Evolutionary conservation across 2,888 invertebrate genomes (phyloP).

Genomic region (Lasioglossum vierecki): DNA sequence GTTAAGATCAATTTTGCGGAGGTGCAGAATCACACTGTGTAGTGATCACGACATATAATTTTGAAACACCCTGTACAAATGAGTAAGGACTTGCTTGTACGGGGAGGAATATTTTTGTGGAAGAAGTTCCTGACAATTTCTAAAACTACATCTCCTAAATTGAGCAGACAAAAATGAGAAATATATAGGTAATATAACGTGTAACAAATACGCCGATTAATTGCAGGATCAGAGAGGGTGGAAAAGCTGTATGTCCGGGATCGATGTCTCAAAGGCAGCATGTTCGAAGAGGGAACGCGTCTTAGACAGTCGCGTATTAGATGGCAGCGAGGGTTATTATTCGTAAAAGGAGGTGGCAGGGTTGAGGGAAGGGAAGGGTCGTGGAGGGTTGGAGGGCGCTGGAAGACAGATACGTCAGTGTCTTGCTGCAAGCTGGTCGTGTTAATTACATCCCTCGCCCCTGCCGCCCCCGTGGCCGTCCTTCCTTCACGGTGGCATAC

Average conservation of each 20-base stretch:
- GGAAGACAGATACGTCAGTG: constrained; percentile 81
- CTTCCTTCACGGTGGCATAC: constrained; percentile 49
- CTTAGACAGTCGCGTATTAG: constrained; percentile 77
- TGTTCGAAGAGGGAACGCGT: constrained; percentile 42
- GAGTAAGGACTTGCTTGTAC: neutral
- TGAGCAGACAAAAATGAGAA: no score
- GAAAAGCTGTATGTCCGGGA: neutral
- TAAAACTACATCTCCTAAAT: no score
- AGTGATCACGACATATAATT: no score
- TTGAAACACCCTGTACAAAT: neutral
- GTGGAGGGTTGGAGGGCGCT: constrained; percentile 58
- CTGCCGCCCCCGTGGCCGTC: constrained; percentile 36
- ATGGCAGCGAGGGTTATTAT: constrained; percentile 27
- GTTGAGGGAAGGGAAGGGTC: constrained; percentile 70
- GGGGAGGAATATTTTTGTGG: no score
- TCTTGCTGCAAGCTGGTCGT: constrained; percentile 78
- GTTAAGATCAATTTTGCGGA: no score
- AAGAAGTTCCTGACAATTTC: no score
- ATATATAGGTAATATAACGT: neutral
- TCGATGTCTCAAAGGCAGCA: constrained; percentile 43
- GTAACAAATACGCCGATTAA: neutral
- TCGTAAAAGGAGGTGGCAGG: constrained; percentile 40
- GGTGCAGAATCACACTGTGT: no score
- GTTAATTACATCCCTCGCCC: constrained; percentile 79
- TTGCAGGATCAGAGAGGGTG: neutral